Base-by-base conservation (phyloP, 2,797 vertebrate genomes). In the Thalassophryne amazonica region DNA sequence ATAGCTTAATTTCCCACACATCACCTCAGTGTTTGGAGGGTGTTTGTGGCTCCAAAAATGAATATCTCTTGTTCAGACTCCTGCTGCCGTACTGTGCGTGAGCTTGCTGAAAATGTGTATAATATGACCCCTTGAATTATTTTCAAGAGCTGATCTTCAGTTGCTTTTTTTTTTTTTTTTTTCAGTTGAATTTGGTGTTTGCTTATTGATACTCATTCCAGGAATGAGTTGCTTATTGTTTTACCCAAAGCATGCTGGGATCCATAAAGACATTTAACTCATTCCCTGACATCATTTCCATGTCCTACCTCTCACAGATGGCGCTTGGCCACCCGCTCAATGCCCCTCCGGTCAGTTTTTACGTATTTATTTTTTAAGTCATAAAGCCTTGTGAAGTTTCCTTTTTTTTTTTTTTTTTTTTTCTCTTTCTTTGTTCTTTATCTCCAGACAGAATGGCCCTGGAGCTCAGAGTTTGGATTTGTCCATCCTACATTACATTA, bases 371-470 rank as follows among this genome's bases (percentile, higher is more conserved):
- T n/a, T n/a, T n/a, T n/a, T n/a, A n/a, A n/a, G n/a, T n/a, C 69
- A 63, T 71, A 54, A 50, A 65, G 63, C 60, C 57, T 57, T 81
- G 72, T 88, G 67, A 77, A 58, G 75, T 80, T 76, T 88, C 56
- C 64, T 48, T 47, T 69, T 57, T 6, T 6, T 21, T 20, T 21
- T 6, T 6, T 21, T 21, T 6, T 21, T 3, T 5, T 51, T 56
- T 62, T 71, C 59, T 78, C 55, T 66, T 68, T 50, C 32, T 23
- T 75, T 20, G 4, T 60, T 24, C 37, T 54, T 78, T 56, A 67
- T 75, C 81, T 90, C 88, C 88, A 89, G 86, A 88, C 86, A 90
- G 86, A 91, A 86, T 87, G 85, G 85, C 85, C 77, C 71, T 89
- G 78, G 72, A 85, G 84, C 85, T 88, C 86, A 83, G 73, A 81